A percentile compares a stretch with the other conserved stretches of the same genome.
Conservation (phyloP, 1,140 invertebrate species). For the Anastrepha obliqua region DNA sequence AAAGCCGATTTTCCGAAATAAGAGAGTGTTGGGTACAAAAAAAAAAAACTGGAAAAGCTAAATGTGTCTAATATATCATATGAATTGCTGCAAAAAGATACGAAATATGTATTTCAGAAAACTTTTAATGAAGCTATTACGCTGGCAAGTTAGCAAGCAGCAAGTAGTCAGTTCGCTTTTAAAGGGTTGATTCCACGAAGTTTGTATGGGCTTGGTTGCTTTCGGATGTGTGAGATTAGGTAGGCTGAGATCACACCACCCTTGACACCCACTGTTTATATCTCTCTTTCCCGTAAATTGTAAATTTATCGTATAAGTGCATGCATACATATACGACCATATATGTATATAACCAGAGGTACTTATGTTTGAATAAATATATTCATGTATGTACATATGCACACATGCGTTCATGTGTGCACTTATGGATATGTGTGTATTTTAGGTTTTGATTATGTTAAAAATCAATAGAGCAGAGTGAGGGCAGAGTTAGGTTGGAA, state of each 20-base stretch:
- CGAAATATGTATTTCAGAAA: constrained; percentile 41
- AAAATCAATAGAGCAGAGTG: constrained; percentile 73
- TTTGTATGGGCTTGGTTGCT: neutral
- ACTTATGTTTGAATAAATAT: neutral
- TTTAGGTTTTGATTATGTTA: constrained; percentile 73
- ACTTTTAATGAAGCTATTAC: constrained; percentile 50
- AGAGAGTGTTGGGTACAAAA: constrained; percentile 9
- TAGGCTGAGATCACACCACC: neutral
- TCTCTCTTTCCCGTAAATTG: neutral
- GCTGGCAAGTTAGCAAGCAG: neutral
- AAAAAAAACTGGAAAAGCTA: neutral
- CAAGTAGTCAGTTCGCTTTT: neutral
- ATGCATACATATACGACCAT: neutral
- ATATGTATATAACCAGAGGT: neutral
- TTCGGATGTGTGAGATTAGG: neutral
- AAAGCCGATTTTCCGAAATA: no score
- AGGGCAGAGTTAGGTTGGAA: constrained; percentile 58
- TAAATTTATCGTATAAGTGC: constrained; percentile 1
- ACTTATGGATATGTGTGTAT: constrained; percentile 57
- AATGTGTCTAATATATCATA: constrained; percentile 48
- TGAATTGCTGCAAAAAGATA: neutral
- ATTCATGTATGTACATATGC: constrained; percentile 5
- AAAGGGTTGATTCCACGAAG: constrained; percentile 17
- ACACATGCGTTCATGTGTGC: neutral
- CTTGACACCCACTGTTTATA: neutral